These are phyloP conservation scores for Drosophila lacteicornis DNA, from an alignment of 1,140 invertebrate species.

Conservation along the genomic window DNA sequence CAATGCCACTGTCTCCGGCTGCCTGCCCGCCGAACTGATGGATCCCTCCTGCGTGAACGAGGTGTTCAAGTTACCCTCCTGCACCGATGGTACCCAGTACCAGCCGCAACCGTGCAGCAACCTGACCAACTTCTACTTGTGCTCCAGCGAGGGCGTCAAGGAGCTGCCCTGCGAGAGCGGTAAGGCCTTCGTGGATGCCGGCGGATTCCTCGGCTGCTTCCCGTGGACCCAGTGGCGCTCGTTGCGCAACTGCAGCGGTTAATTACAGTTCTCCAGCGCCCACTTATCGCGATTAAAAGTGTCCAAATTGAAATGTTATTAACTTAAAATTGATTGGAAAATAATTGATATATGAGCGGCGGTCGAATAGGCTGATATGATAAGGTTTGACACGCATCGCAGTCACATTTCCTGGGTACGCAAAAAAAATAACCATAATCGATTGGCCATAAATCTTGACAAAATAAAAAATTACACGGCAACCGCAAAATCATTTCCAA, in stretches of 20 bases:
- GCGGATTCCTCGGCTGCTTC: slow-evolving; percentile 63
- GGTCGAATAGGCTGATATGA: slow-evolving; percentile 53
- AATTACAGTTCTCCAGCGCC: slow-evolving; percentile 50
- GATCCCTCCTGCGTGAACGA: slow-evolving; percentile 57
- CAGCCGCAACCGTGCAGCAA: slow-evolving; percentile 52
- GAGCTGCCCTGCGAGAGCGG: slow-evolving; percentile 35
- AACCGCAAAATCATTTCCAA: slow-evolving; percentile 40
- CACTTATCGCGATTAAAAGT: slow-evolving; percentile 65
- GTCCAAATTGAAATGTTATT: slow-evolving; percentile 52
- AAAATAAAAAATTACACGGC: slow-evolving; percentile 36
- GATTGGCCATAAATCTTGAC: slow-evolving; percentile 44
- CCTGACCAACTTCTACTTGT: slow-evolving; percentile 64
- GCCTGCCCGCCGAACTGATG: slow-evolving; percentile 50
- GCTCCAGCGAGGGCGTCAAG: slow-evolving; percentile 22
- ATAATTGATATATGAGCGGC: slow-evolving; percentile 54
- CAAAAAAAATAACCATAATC: slow-evolving; percentile 12
- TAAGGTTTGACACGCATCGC: slow-evolving; percentile 32
- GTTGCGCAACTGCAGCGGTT: slow-evolving; percentile 50
- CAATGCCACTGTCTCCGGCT: slow-evolving; percentile 63
- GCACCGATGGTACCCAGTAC: slow-evolving; percentile 40
- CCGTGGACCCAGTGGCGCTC: slow-evolving; percentile 48
- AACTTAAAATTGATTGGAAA: slow-evolving; percentile 75
- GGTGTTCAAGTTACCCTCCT: slow-evolving; percentile 12
- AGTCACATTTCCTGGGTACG: slow-evolving; percentile 2
- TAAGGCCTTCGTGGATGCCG: slow-evolving; percentile 53